phyloP scores from a whole-genome alignment of 2,797 vertebrate genomes.

The Pteronotus mesoamericanus region DNA sequence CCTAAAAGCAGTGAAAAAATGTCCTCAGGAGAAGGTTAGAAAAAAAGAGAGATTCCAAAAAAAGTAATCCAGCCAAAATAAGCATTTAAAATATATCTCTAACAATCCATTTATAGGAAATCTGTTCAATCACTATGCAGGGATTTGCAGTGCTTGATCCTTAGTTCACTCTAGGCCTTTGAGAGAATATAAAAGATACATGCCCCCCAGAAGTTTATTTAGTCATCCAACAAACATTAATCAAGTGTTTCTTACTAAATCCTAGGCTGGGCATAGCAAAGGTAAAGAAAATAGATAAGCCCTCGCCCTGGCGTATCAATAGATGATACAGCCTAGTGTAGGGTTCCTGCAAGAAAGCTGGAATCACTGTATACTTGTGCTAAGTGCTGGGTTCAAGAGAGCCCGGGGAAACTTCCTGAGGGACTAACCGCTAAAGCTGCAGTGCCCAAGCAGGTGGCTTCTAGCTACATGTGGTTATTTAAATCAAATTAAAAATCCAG shows the following conservation, averaged over 20 bases:
- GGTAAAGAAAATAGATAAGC: not conserved
- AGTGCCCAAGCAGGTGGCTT: not conserved
- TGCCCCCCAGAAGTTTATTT: not conserved
- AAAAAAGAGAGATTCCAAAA: not conserved
- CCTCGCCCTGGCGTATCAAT: not conserved
- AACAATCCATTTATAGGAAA: not conserved
- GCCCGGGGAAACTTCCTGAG: not conserved
- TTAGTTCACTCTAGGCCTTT: not conserved
- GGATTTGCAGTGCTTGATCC: not conserved
- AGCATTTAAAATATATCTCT: not conserved
- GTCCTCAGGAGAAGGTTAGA: not conserved
- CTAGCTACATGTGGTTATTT: not conserved
- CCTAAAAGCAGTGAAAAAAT: not conserved
- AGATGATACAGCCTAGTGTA: not conserved
- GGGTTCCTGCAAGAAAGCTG: not conserved
- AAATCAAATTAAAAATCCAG: not conserved
- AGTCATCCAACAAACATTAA: not conserved
- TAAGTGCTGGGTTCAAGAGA: not conserved
- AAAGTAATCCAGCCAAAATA: not conserved
- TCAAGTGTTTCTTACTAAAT: not conserved
- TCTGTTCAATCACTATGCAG: not conserved
- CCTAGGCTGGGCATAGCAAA: not conserved
- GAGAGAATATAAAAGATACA: not conserved
- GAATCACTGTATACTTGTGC: not conserved
- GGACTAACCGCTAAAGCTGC: not conserved